Evolutionary conservation across 2,888 invertebrate genomes (phyloP), one percentile per base, ranked within the genome.

Genomic region (Branchellion lobata): DNA sequence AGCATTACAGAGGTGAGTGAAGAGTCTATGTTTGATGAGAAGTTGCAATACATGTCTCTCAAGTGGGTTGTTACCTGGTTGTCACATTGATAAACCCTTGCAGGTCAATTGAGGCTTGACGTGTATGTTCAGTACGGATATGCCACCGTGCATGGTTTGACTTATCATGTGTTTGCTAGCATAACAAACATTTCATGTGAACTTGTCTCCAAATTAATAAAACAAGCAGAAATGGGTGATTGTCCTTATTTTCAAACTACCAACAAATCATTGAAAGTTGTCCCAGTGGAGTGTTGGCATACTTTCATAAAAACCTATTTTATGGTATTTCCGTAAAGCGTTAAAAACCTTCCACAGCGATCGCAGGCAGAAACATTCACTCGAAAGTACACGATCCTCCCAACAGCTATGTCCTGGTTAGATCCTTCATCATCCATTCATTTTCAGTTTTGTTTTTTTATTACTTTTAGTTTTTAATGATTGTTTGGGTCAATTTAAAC

Each of bases 1-100:
- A 77, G 53, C 0, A 61, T 77, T 77, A 77, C 65, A 65, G 29
- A 77, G 77, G 77, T 77, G n/a, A n/a, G n/a, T 77, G 5, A 24
- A 24, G 21, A 57, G 21, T 5, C 21, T 57, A 18, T 57, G 5
- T 24, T 57, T 57, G 5, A 24, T 3, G 21, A 57, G 21, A 57
- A 18, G 21, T 40, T 40, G 8, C 40, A 5, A 40, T 40, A 5
- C 8, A 40, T 8, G 14, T 40, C 40, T 40, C 14, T 14, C 40
- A 5, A 40, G 8, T 40, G 8, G 14, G 8, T 40, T 40, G 40
- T n/a, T n/a, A n/a, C n/a, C n/a, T n/a, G n/a, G n/a, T 40, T 5
- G 14, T 40, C 14, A 5, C 40, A 40, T 40, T 40, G 14, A 40
- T 40, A 57, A 57, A 57, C n/a, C 61, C n/a, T 34, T n/a, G 1